Evolutionary conservation across 2,888 invertebrate species (phyloP), one percentile per base, ranked within the genome.

Genomic region (Chirona hameri): DNA sequence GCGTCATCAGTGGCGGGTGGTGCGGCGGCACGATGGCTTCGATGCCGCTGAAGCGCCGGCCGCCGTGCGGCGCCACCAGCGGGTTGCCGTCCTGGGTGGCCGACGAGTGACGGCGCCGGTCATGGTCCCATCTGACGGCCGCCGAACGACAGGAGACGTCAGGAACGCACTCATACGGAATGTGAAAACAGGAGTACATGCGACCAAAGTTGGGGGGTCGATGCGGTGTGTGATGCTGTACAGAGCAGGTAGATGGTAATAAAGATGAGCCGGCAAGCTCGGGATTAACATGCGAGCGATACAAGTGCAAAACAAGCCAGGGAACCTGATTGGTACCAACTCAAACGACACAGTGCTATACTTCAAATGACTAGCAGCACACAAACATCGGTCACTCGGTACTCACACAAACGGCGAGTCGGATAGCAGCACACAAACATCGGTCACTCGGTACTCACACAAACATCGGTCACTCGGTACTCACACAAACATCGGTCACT

Each of bases 61-160:
- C 18, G 21, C 76, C 12, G 39, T 29, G 5, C 5, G 76, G 76
- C 76, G 39, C 21, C 76, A 76, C 76, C 39, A 39, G 76, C 76
- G 76, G 39, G 14, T 21, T 9, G 18, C 29, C 76, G 21, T 76
- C 76, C 21, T 39, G 39, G 29, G 18, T 18, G 24, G 29, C 69
- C 76, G 76, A 76, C 21, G 76, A 76, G 76, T 76, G 76, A 7
- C 76, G 76, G 14, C 76, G 76, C 4, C 76, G 76, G 15, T 39
- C 27, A 21, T 39, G 31, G 39, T 76, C 76, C 31, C 12, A 76
- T 5, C 72, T 72, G 72, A n/a, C 0, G 27, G n/a, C 18, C n/a
- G 65, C n/a, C n/a, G 9, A 3, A 27, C 2, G 65, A n/a, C 57
- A 0, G 65, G 27, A 9, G 18, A n/a, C 9, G 18, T 1, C 9